Evolutionary conservation across 2,888 invertebrate species (phyloP).

Genomic region (Ariolimax columbianus): DNA sequence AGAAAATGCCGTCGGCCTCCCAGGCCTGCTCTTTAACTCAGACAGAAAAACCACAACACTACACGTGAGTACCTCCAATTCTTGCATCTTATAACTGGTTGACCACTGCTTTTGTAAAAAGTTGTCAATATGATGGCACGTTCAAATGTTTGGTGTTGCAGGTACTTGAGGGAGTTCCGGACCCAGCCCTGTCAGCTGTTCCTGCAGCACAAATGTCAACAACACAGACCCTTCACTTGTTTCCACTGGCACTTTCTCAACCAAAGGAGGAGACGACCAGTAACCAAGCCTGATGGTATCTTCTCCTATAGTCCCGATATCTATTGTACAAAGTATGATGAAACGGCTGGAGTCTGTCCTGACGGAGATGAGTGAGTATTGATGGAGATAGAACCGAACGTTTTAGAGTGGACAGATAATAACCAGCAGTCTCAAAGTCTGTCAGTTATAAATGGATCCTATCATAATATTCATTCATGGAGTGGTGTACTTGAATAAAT

Average conservation of each 20-base stretch:
- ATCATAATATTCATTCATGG: too few species aligned
- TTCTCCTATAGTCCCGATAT: conserved; percentile 99
- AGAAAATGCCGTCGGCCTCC: conserved; percentile 84
- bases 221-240: conserved; percentile 99
- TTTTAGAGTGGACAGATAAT: too few species aligned
- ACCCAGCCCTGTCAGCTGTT: conserved; percentile 99
- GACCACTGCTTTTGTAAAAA: not conserved
- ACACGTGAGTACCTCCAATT: conserved; percentile 87
- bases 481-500: too few species aligned
- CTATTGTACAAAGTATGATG: conserved; percentile 99
- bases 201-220: conserved; percentile 99
- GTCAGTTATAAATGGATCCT: too few species aligned
- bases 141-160: conserved; percentile 80
- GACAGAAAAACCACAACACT: conserved; percentile 98
- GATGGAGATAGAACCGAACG: too few species aligned
- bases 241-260: conserved; percentile 99
- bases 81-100: not conserved
- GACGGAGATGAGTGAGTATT: conserved; percentile 98
- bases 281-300: conserved; percentile 96
- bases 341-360: conserved; percentile 98
- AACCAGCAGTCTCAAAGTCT: too few species aligned
- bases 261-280: conserved; percentile 93
- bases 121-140: not conserved
- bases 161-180: conserved; percentile 99
- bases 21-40: conserved; percentile 94